Percentiles rank a stretch among this genome's conserved stretches.
phyloP scores from a whole-genome alignment of 2,888 invertebrate genomes.

The Cerceris ruficornis region DNA sequence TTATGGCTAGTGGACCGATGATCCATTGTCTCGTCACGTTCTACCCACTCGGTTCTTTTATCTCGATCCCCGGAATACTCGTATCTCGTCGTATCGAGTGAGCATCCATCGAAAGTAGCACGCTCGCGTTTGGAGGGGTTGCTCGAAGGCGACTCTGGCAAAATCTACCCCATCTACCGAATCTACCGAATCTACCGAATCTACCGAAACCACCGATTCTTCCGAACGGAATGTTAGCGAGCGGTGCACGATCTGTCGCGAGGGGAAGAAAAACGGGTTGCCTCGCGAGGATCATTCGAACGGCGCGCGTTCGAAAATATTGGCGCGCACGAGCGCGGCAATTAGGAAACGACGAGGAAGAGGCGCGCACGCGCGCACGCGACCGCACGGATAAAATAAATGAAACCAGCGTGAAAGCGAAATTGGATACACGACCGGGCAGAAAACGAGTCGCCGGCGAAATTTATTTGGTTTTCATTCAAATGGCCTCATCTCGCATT shows the following conservation, averaged over 20 bases:
- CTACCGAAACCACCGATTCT: too few relatives aligned
- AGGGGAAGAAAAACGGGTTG: not conserved
- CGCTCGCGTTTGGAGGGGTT: slow-evolving; percentile 66
- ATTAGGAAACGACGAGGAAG: slow-evolving; percentile 28
- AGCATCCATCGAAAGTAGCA: slow-evolving; percentile 81
- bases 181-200: too few relatives aligned
- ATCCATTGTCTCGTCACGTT: slow-evolving; percentile 82
- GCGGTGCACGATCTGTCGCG: too few relatives aligned
- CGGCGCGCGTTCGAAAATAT: slow-evolving; percentile 17
- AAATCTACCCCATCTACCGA: slow-evolving; percentile 56
- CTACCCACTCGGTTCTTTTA: slow-evolving; percentile 81
- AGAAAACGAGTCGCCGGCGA: slow-evolving; percentile 70
- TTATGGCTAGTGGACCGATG: slow-evolving; percentile 80
- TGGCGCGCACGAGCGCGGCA: slow-evolving; percentile 29
- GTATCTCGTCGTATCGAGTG: slow-evolving; percentile 79
- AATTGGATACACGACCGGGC: slow-evolving; percentile 70
- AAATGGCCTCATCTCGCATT: slow-evolving; percentile 80
- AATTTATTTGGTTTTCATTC: slow-evolving; percentile 80
- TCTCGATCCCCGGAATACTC: slow-evolving; percentile 79
- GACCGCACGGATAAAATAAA: slow-evolving; percentile 65
- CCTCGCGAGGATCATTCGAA: not conserved
- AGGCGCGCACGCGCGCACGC: slow-evolving; percentile 58
- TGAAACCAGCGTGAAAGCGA: slow-evolving; percentile 72
- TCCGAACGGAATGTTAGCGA: too few relatives aligned
- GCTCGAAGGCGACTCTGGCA: slow-evolving; percentile 34